Evolutionary conservation across 2,113 vertebrate genomes (phyloP).

Genomic region (Ondatra zibethicus): DNA sequence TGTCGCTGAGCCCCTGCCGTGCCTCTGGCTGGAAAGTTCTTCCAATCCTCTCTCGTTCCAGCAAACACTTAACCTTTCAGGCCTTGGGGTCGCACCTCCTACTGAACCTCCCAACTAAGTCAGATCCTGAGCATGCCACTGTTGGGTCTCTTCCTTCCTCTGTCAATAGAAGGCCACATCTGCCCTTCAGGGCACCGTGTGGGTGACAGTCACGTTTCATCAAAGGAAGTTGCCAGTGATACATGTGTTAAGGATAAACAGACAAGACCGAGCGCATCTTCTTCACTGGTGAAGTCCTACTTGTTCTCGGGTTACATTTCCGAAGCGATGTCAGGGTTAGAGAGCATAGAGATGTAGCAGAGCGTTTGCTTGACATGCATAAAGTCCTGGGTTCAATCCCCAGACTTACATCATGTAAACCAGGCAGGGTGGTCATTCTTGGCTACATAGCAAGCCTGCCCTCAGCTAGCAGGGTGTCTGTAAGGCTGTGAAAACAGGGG

Average conservation of each 20-base stretch:
- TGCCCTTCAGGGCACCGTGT: background rate
- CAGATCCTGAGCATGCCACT: background rate
- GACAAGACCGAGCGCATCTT: background rate
- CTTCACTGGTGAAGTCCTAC: conserved; percentile 1
- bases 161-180: background rate
- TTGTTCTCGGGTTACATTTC: conserved; percentile 11
- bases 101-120: background rate
- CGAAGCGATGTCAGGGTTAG: background rate
- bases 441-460: background rate
- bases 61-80: background rate
- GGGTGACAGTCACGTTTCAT: background rate
- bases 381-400: background rate
- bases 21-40: background rate
- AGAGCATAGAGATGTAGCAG: background rate
- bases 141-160: conserved; percentile 6
- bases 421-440: background rate
- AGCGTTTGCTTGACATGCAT: background rate
- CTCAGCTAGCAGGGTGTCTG: background rate
- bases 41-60: background rate
- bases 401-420: background rate
- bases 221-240: background rate
- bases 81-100: background rate
- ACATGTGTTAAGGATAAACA: background rate
- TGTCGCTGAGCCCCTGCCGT: background rate
- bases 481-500: background rate